Percentiles rank a stretch among this genome's conserved stretches.
phyloP scores from a whole-genome alignment of 2,113 vertebrate species.

The Carollia perspicillata region DNA sequence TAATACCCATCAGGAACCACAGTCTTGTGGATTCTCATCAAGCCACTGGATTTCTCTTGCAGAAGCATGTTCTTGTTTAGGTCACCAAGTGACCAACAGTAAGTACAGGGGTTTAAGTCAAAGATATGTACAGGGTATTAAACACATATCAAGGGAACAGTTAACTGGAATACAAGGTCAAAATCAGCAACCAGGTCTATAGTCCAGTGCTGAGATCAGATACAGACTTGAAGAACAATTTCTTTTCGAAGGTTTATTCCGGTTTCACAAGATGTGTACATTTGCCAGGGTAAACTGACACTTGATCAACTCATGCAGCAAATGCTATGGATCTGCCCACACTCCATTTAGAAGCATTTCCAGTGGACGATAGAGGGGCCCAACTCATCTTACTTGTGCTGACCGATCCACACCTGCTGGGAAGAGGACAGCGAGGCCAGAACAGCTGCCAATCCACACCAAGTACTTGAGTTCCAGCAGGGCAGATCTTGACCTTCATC shows the following conservation, averaged over 20 bases:
- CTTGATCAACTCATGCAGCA: slow-evolving; percentile 71
- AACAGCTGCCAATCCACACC: slow-evolving; percentile 88
- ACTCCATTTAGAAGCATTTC: slow-evolving; percentile 94
- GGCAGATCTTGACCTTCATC: slow-evolving; percentile 97
- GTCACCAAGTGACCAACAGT: not conserved
- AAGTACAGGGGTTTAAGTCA: not conserved
- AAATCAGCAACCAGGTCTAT: not conserved
- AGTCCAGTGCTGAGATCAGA: not conserved
- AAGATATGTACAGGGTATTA: not conserved
- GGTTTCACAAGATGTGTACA: slow-evolving; percentile 80
- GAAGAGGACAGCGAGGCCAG: slow-evolving; percentile 98
- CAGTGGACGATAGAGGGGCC: slow-evolving; percentile 98
- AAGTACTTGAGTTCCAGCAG: slow-evolving; percentile 84
- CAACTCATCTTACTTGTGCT: slow-evolving; percentile 96
- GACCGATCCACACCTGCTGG: slow-evolving; percentile 99
- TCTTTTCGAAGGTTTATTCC: not conserved
- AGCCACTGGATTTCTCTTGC: not conserved
- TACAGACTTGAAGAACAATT: not conserved
- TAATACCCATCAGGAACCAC: too few species aligned
- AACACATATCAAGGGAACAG: not conserved
- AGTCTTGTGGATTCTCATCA: not conserved
- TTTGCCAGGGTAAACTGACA: slow-evolving; percentile 79
- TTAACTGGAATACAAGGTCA: not conserved
- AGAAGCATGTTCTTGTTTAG: not conserved
- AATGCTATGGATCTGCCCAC: slow-evolving; percentile 59